Base-by-base conservation (phyloP, 2,797 vertebrate genomes). In the Pipistrellus pipistrellus region DNA sequence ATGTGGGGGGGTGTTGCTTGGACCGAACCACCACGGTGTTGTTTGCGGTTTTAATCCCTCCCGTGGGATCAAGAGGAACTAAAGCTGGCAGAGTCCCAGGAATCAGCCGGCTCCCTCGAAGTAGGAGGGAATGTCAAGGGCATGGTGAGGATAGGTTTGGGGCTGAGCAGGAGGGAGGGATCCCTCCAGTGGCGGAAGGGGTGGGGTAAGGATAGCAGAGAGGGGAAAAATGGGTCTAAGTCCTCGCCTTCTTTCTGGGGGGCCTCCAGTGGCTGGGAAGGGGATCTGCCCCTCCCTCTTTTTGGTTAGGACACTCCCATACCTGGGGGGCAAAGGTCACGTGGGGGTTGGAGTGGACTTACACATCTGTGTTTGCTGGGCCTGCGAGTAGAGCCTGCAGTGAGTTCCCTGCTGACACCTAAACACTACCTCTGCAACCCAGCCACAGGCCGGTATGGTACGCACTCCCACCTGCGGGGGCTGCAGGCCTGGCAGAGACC, bases 71-170 rank as follows among this genome's bases (percentile, higher is more conserved):
- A 83, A 88, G 97, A 97, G 97, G 96, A 96, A 88, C 96, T 90
- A 97, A 96, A 96, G 98, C 98, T 98, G 98, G 97, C 98, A 97
- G 97, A 94, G 97, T 81, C 97, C 98, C 98, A 98, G 98, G 97
- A 97, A 98, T 77, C 94, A 48, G 92, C 94, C 94, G 7, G 95
- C 95, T 97, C 89, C 96, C 94, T 84, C 55, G 38, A 77, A 96
- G 92, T 83, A 91, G 96, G 98, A 98, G 97, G 98, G 97, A 95
- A 95, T 97, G 97, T 98, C 98, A 98, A 98, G 98, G 98, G 98
- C 98, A 97, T 32, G 91, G 97, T 89, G 38, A 30, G 68, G 51
- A 27, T 17, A 91, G 72, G 94, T 59, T 14, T 35, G 20, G 88
- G 87, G 17, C 82, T 48, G 30, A 9, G 38, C 27, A 51, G 1